These are phyloP conservation scores for Neotoma lepida DNA, from an alignment of 2,113 vertebrate genomes.

Conservation along the genomic window DNA sequence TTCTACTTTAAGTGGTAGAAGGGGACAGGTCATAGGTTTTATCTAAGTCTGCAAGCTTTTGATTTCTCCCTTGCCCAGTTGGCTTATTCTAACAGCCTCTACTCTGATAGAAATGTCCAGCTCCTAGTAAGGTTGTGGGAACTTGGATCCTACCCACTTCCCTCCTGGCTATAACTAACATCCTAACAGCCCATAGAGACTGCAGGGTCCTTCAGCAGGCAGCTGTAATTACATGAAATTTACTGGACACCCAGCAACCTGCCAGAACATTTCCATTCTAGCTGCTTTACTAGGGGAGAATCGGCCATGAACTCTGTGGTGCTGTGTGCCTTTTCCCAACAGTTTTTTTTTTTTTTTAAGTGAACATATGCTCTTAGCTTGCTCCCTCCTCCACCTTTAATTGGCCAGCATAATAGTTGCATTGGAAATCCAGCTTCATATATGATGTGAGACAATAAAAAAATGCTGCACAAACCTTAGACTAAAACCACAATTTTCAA, in stretches of 20 bases:
- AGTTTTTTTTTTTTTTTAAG: not conserved
- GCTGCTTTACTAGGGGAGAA: not conserved
- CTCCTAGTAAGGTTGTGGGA: not conserved
- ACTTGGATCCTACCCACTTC: not conserved
- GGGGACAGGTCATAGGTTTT: not conserved
- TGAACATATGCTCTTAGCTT: conserved; percentile 1
- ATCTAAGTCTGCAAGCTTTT: conserved; percentile 36
- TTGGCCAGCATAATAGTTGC: not conserved
- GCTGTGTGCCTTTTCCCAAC: not conserved
- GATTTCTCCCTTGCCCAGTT: conserved; percentile 27
- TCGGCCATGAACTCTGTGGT: not conserved
- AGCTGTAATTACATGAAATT: conserved; percentile 66
- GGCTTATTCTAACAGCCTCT: not conserved
- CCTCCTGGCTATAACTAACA: conserved; percentile 53
- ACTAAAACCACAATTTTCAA: conserved; percentile 37
- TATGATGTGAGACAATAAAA: conserved; percentile 24
- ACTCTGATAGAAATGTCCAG: conserved; percentile 36
- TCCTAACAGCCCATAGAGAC: conserved; percentile 43
- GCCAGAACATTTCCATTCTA: conserved; percentile 33
- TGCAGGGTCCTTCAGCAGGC: conserved; percentile 31
- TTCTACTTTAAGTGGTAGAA: not conserved
- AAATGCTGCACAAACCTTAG: not conserved
- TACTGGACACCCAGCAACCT: not conserved
- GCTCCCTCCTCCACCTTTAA: not conserved
- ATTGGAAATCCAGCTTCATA: conserved; percentile 47